Base-by-base conservation (phyloP, 2,797 vertebrate genomes). In the Clarias fuscus region DNA sequence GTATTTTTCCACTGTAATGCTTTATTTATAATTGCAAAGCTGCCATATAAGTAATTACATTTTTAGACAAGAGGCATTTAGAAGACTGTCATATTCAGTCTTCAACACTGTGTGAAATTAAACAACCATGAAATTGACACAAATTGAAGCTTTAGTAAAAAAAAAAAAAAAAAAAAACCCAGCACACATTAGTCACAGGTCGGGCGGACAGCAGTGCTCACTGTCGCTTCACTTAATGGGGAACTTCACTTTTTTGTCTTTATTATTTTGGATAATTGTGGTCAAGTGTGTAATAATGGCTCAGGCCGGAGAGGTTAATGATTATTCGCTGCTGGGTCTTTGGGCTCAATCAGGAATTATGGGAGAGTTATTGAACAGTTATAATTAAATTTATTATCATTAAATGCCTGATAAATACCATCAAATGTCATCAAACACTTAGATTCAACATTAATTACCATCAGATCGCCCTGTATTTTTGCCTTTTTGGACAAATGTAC, bases 301-400 rank as follows among this genome's bases (percentile, higher is more conserved):
- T 93, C 90, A 92, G 92, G 92, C 89, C 86, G 90, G 83, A 89
- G 91, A 93, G 91, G 92, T 93, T 93, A 93, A 95, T 93, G 92
- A 91, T 91, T 91, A 91, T 91, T 75, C 82, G 89, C 87, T 86
- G 90, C 90, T 67, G 79, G 92, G 84, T 90, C 91, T 89, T 84
- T 61, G 65, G 82, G 90, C 91, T 90, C 93, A 93, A 89, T 88
- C 89, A 90, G 90, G 90, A 88, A 86, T 88, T 85, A 88, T 53
- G 53, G 80, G 70, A 92, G 88, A 91, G 91, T 88, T 90, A 91
- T 91, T 91, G 89, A 59, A 78, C 76, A 83, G 87, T 90, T 91
- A 58, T 24, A 86, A 91, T 72, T 89, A 83, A 68, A 72, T 70
- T 61, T 80, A 81, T 67, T 67, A 67, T 48, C 40, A 30, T 56